These are phyloP conservation scores for Cyanoliseus patagonus DNA, from an alignment of 2,113 vertebrate species.

Conservation along the genomic window DNA sequence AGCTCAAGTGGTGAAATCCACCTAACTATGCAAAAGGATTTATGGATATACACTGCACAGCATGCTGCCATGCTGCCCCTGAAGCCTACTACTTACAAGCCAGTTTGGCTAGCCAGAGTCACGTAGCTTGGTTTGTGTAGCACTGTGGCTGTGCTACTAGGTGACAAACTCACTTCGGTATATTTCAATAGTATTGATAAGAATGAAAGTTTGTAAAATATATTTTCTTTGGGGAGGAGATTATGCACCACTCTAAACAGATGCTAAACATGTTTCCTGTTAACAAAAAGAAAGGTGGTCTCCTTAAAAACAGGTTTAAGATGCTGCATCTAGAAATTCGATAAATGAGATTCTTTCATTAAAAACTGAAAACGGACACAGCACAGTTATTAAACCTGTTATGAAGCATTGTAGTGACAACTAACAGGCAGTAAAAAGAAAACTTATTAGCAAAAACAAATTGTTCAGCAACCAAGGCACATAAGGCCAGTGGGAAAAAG, in stretches of 20 bases:
- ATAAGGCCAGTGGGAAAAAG: neutral
- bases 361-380: neutral
- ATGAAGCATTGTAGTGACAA: neutral
- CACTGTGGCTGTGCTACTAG: neutral
- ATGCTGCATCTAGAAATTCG: neutral
- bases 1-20: neutral
- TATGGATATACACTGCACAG: too few relatives aligned
- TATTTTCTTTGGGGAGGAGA: neutral
- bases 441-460: neutral
- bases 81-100: neutral
- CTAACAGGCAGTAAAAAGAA: neutral
- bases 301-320: neutral
- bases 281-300: neutral
- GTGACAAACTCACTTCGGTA: rapidly evolving
- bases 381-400: neutral
- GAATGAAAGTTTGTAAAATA: neutral
- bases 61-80: neutral
- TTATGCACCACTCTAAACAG: neutral
- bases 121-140: rapidly evolving
- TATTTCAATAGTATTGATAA: neutral
- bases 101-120: neutral
- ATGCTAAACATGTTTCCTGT: rapidly evolving
- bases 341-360: neutral
- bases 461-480: neutral
- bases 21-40: neutral